phyloP scores from a whole-genome alignment of 2,113 vertebrate species.

The zebrafish (Danio rerio) region GRCz12tu NC_133183.1:23069001-23069500 shows the following conservation, averaged over 20 bases:
- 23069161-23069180: background rate
- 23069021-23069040: background rate
- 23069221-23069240: background rate
- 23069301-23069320: too few relatives aligned
- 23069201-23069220: background rate
- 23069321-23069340: too few relatives aligned
- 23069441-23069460: background rate
- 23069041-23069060: background rate
- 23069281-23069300: too few relatives aligned
- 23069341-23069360: too few relatives aligned
- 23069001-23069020: background rate
- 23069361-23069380: too few relatives aligned
- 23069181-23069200: background rate
- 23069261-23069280: background rate
- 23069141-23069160: background rate
- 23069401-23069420: background rate
- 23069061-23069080: background rate
- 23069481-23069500: slow-evolving; percentile 16
- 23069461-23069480: slow-evolving; percentile 1
- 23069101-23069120: background rate
- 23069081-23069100: background rate
- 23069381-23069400: too few relatives aligned
- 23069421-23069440: background rate
- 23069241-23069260: background rate
- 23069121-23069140: background rate